These are phyloP conservation scores for Mesocentrotus franciscanus DNA, from an alignment of 53 echinoderm and acorn worm species.

Conservation along the genomic window DNA sequence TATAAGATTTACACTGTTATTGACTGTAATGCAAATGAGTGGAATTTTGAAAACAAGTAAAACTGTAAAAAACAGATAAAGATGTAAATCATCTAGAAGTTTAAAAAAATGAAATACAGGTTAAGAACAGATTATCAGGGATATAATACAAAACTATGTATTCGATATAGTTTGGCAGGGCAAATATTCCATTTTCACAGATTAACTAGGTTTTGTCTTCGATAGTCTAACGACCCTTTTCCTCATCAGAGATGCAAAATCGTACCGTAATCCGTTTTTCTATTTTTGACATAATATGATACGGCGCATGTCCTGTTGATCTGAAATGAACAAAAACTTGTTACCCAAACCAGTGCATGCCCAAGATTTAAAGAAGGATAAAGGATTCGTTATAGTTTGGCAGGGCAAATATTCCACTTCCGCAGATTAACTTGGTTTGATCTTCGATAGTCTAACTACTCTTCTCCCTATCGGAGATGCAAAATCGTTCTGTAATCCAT, in stretches of 20 bases:
- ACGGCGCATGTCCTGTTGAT: not conserved
- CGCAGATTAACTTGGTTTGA: not conserved
- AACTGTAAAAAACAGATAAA: no score
- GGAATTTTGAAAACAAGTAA: no score
- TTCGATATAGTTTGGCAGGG: not conserved
- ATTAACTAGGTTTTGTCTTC: not conserved
- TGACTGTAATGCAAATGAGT: no score
- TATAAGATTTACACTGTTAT: no score
- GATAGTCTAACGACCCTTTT: slow-evolving; percentile 3
- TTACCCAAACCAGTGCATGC: no score
- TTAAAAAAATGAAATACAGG: no score
- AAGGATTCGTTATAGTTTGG: not conserved
- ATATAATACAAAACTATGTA: no score
- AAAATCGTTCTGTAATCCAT: not conserved
- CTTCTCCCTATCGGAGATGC: not conserved
- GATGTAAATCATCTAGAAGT: no score
- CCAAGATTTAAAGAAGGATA: no score
- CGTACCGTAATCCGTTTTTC: not conserved
- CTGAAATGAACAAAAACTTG: not conserved
- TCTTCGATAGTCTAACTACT: not conserved
- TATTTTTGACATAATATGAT: not conserved
- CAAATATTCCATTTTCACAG: not conserved
- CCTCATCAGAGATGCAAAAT: not conserved
- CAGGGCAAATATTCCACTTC: not conserved
- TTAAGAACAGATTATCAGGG: no score